Evolutionary conservation across 2,888 invertebrate species (phyloP), one percentile per base, ranked within the genome.

Genomic region (Cyclophora punctaria): DNA sequence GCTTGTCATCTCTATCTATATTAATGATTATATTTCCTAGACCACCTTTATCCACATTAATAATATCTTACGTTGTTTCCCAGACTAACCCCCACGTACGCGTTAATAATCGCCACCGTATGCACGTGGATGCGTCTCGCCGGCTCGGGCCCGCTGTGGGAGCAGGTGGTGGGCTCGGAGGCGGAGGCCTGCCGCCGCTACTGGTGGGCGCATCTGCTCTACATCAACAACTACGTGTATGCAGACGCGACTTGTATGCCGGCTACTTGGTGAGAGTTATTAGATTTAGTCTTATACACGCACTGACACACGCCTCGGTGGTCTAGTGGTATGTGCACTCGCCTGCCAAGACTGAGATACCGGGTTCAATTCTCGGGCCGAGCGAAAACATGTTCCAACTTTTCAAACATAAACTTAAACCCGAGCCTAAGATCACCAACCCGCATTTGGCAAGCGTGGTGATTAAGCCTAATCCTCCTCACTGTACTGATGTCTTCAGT

Each of bases 131-230:
- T 81, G 74, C 73, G 83, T 0, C 69, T 75, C 57, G 35, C 68
- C 2, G 78, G 77, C 52, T 46, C 54, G 5, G 89, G 89, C 0
- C 88, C 89, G 0, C 46, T 87, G 52, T 89, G 88, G 88, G 62
- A 62, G 3, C 57, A 69, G 42, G 59, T 80, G 46, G 82, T 85
- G 55, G 64, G 49, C 6, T 65, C 64, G 4, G 87, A 89, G 58
- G 62, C 80, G 0, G 43, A 44, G 2, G 76, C 78, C 42, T 89
- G 89, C 56, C 63, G 85, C 1, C 70, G 65, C 41, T 83, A 83
- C 67, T 89, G 86, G 87, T 89, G 89, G 89, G 73, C 82, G 0
- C 85, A 88, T 55, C 44, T 89, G 34, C 66, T 89, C 3, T 88
- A 81, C 55, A 49, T 89, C 66, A 87, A 89, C 67, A 89, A 89